These are phyloP conservation scores for Mercenaria mercenaria DNA, from an alignment of 1,140 invertebrate genomes.

Conservation along the genomic window DNA sequence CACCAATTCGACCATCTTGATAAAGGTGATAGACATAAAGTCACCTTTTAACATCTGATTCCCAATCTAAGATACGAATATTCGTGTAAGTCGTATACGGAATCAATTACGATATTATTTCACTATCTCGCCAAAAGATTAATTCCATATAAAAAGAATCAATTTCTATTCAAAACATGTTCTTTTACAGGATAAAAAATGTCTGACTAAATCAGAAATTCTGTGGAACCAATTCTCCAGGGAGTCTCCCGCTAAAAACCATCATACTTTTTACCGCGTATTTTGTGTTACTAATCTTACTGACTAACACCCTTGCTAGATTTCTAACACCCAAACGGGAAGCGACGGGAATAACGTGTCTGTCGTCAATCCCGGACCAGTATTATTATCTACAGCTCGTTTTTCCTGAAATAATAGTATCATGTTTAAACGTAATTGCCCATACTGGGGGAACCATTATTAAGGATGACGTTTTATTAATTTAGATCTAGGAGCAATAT, in stretches of 20 bases:
- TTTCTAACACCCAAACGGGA: not conserved
- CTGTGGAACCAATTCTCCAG: not conserved
- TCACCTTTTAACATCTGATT: not conserved
- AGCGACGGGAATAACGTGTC: not conserved
- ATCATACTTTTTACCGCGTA: not conserved
- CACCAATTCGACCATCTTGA: too few relatives aligned
- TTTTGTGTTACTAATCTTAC: not conserved
- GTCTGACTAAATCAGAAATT: not conserved
- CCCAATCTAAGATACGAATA: not conserved
- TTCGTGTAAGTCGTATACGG: not conserved
- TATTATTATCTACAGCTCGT: not conserved
- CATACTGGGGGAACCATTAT: not conserved
- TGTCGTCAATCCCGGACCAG: not conserved
- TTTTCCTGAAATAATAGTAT: not conserved
- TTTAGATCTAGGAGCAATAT: not conserved
- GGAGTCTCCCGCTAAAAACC: not conserved
- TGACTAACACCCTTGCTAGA: not conserved
- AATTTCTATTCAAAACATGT: not conserved
- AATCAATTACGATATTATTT: conserved; percentile 1
- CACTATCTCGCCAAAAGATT: not conserved
- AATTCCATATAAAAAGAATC: not conserved
- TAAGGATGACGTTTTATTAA: not conserved
- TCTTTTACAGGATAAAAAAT: not conserved
- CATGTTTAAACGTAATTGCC: not conserved
- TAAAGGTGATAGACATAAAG: not conserved